phyloP scores from a whole-genome alignment of 2,888 invertebrate genomes.

The Micropterix aruncella region DNA sequence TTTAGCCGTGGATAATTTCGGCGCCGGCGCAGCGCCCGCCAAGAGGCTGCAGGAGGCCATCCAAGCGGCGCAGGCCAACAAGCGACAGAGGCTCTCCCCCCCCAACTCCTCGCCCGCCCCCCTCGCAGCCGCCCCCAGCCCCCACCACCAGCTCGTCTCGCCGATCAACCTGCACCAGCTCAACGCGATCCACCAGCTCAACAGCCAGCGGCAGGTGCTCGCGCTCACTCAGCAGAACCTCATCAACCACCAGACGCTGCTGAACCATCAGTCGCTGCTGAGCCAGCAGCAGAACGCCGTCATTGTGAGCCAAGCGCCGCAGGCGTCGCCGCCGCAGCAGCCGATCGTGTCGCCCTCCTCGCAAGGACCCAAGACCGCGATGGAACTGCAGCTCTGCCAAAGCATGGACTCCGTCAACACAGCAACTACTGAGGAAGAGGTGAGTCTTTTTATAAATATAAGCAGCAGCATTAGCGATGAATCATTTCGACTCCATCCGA shows the following conservation, averaged over 20 bases:
- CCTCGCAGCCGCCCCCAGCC: conserved; percentile 23
- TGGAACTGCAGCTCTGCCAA: conserved; percentile 72
- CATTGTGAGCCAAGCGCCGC: conserved; percentile 23
- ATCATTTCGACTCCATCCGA: too few relatives aligned
- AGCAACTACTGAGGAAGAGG: conserved; percentile 94
- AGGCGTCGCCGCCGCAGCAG: conserved; percentile 33
- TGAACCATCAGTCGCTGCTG: conserved; percentile 22
- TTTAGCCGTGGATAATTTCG: conserved; percentile 42
- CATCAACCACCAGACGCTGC: conserved; percentile 24
- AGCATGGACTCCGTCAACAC: conserved; percentile 98
- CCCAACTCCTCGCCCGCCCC: conserved; percentile 36
- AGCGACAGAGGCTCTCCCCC: conserved; percentile 46
- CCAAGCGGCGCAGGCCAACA: conserved; percentile 42
- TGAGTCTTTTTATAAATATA: too few relatives aligned
- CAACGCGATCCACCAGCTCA: conserved; percentile 9
- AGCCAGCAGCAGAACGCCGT: conserved; percentile 17
- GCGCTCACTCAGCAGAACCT: conserved; percentile 33
- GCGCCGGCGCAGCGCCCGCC: conserved; percentile 40
- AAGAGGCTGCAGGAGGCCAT: conserved; percentile 47
- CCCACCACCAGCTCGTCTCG: conserved; percentile 34
- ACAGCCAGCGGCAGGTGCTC: conserved; percentile 28
- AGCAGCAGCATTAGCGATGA: too few relatives aligned
- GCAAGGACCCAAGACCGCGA: conserved; percentile 34
- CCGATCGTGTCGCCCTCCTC: conserved; percentile 23
- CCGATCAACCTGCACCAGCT: conserved; percentile 32